These are phyloP conservation scores for Platygyra sinensis DNA, from an alignment of 64 coral and sea anemone species.

Conservation along the genomic window DNA sequence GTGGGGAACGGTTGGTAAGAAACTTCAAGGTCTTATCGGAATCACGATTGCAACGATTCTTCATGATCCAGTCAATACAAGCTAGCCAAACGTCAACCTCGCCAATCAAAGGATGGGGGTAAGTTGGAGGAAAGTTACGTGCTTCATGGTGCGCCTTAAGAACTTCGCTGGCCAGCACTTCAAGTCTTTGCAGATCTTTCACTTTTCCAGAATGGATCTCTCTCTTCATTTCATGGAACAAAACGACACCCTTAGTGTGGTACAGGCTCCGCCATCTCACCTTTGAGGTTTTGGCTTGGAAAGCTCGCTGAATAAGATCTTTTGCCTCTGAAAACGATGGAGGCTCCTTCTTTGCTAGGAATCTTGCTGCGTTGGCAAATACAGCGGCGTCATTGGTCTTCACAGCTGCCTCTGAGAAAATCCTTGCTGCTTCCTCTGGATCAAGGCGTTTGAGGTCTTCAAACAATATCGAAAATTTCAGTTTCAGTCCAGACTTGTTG, in stretches of 20 bases:
- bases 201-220: slow-evolving; percentile 16
- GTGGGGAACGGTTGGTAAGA: slow-evolving; percentile 6
- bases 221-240: slow-evolving; percentile 22
- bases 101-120: slow-evolving; percentile 73
- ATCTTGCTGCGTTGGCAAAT: slow-evolving; percentile 67
- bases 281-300: slow-evolving; percentile 46
- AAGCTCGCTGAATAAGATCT: slow-evolving; percentile 37
- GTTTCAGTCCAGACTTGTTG: slow-evolving; percentile 11
- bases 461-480: slow-evolving; percentile 71
- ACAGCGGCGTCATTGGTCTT: slow-evolving; percentile 67
- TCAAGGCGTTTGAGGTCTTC: slow-evolving; percentile 41
- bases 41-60: slow-evolving; percentile 10
- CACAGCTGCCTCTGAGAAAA: slow-evolving; percentile 58
- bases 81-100: slow-evolving; percentile 77
- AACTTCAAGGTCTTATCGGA: slow-evolving; percentile 51
- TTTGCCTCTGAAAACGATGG: slow-evolving; percentile 67
- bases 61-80: slow-evolving; percentile 79
- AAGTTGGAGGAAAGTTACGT: slow-evolving; percentile 67
- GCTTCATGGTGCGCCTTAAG: slow-evolving; percentile 40
- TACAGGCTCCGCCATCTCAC: slow-evolving; percentile 5
- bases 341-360: slow-evolving; percentile 63
- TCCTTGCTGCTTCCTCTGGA: slow-evolving; percentile 33
- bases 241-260: slow-evolving; percentile 57
- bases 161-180: background rate
- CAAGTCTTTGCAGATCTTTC: background rate